Conservation (phyloP, 2,797 vertebrate genomes). For the Myotis findleyi region DNA sequence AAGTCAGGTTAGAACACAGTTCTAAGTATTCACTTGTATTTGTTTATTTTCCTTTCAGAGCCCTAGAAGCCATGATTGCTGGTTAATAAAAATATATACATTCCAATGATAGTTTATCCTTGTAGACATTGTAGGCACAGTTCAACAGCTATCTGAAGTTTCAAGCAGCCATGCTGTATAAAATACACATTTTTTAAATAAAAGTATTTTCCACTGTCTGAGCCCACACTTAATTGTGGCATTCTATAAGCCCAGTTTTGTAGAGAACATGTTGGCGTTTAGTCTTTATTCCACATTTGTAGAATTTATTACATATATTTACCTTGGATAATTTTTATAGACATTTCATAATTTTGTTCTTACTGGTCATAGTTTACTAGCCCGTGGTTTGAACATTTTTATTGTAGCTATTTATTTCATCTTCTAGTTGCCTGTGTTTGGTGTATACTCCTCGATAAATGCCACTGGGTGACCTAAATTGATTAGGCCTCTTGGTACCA, state of each 20-base stretch:
- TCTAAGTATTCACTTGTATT: constrained; percentile 29
- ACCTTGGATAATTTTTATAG: constrained; percentile 77
- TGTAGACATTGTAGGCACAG: constrained; percentile 62
- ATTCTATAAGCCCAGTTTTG: constrained; percentile 36
- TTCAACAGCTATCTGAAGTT: constrained; percentile 63
- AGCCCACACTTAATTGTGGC: background rate
- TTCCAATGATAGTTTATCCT: constrained; percentile 52
- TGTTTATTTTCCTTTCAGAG: constrained; percentile 45
- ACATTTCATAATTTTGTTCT: constrained; percentile 72
- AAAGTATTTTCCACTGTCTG: constrained; percentile 40
- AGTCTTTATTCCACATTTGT: constrained; percentile 65
- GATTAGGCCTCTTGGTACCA: constrained; percentile 48
- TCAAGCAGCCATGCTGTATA: constrained; percentile 62
- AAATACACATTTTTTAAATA: constrained; percentile 71
- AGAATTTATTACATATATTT: constrained; percentile 70
- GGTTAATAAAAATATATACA: constrained; percentile 45
- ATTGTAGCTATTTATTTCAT: constrained; percentile 49
- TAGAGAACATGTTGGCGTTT: constrained; percentile 68
- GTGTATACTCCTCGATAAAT: constrained; percentile 62
- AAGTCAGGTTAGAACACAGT: constrained; percentile 61
- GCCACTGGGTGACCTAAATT: constrained; percentile 63
- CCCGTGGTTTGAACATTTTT: constrained; percentile 56
- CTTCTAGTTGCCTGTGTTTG: constrained; percentile 64
- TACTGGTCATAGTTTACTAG: constrained; percentile 57
- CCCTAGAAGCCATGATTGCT: constrained; percentile 64